Base-by-base conservation (phyloP, 2,113 vertebrate species). In the Cairina moschata region DNA sequence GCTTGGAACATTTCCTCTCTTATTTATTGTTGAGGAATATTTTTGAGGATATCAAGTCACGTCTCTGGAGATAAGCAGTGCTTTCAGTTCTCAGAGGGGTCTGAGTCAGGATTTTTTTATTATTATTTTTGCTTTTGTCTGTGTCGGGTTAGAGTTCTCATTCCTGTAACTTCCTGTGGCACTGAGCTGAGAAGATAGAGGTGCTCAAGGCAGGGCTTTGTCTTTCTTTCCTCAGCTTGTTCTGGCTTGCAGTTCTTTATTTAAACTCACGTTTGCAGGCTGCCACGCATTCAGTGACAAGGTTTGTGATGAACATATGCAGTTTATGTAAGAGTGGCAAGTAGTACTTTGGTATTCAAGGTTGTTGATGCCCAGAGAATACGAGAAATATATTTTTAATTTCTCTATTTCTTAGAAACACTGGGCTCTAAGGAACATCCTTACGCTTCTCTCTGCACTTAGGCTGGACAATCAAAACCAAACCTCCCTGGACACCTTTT, bases 221-320 rank as follows among this genome's bases (percentile, higher is more conserved):
- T 36, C 9, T 38, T 48, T 36, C 22, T 59, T 83, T 77, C 28
- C 32, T 86, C 0, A 1, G n/a, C 42, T 81, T 73, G 81, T 86
- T 65, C 38, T 75, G 72, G n/a, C 60, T 83, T 0, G 0, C 31
- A 44, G 0, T 56, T 36, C 13, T n/a, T 69, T 63, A 65, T 52
- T 59, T 34, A 84, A 32, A 42, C 23, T 78, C 29, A 1, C 25
- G 9, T 86, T 94, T 6, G 5, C 67, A 69, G 81, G 31, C 86
- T 92, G 72, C 44, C n/a, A 17, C 0, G 1, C 25, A 5, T 63
- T 83, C n/a, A n/a, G 15, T 80, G 34, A 34, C 34, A 40, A 13
- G 40, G 40, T 40, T 40, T 40, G 40, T 40, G 40, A 40, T 40
- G 40, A 40, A 40, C 40, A 23, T 68, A 25, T 3, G 15, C 0